Base-by-base conservation (phyloP, 2,888 invertebrate genomes). In the Germaria angustata region DNA sequence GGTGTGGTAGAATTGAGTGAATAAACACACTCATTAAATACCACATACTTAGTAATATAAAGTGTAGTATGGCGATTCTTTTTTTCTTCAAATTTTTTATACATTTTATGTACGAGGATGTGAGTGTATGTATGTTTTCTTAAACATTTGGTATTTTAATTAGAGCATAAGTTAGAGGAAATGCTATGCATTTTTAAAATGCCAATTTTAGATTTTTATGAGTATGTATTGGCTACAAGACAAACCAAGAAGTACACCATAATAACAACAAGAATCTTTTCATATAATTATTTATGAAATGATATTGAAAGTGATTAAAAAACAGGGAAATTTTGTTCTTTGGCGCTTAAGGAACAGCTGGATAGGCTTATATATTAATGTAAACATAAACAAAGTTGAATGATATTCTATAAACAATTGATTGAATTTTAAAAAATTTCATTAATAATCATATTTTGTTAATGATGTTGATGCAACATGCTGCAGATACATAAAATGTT, bases 141-240 rank as follows among this genome's bases (percentile, higher is more conserved):
- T 80, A 34, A 84, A 84, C 84, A 83, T 84, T 83, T 82, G 81
- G 85, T 78, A 80, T 84, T 84, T 85, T 85, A 85, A 85, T 85
- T 84, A 85, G 85, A 85, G 85, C 85, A 82, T 85, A 81, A 80
- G 81, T 79, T 82, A 82, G 79, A 82, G 82, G 82, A 82, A 82
- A 82, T 82, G 79, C 79, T 76, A 55, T 82, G 82, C 82, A 82
- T 82, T 82, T 82, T 71, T 79, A 32, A 76, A 79, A 82, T 82
- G 82, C 82, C 79, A 82, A 82, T 79, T 82, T 82, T 82, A 82
- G 82, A 82, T 71, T 71, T 76, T 46, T 76, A 66, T 66, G 61
- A 71, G 71, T 59, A 71, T 71, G 73, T 61, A 59, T 75, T 41
- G 49, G 59, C 65, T 49, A n/a, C 24, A 63, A 59, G 55, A 65